phyloP scores from a whole-genome alignment of 2,888 invertebrate species.

The Trissoscelio sp. region DNA sequence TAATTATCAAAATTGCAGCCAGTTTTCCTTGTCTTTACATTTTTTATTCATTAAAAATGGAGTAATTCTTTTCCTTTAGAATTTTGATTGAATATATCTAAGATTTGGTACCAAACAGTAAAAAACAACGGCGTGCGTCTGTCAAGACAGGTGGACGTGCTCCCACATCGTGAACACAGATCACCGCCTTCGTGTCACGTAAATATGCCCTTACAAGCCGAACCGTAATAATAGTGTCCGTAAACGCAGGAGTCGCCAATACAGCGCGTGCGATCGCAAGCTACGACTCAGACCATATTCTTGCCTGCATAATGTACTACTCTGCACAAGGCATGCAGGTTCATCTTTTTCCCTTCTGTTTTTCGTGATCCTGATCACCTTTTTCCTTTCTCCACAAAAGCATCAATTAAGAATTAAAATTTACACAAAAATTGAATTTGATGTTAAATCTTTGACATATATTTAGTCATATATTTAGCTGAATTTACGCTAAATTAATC shows the following conservation, averaged over 20 bases:
- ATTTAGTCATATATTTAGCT: no score
- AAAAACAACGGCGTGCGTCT: conserved; percentile 7
- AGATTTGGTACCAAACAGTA: conserved; percentile 30
- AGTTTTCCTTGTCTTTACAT: no score
- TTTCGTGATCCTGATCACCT: neutral
- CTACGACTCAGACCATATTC: conserved; percentile 54
- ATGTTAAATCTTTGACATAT: no score
- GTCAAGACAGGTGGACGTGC: conserved; percentile 62
- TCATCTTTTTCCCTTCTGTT: conserved; percentile 1
- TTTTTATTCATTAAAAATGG: no score
- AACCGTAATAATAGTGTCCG: conserved; percentile 66
- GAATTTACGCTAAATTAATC: no score
- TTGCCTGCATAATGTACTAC: conserved; percentile 59
- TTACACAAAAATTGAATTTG: no score
- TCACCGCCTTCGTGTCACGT: conserved; percentile 62
- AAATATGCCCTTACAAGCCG: conserved; percentile 65
- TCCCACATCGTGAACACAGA: conserved; percentile 68
- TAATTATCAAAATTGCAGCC: no score
- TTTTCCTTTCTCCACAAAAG: no score
- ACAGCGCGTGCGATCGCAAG: conserved; percentile 62
- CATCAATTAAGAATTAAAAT: no score
- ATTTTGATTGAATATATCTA: no score
- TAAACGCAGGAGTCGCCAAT: conserved; percentile 61
- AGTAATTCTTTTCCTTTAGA: no score
- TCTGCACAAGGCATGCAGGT: conserved; percentile 29